Conservation (phyloP, 2,888 invertebrate genomes). For the Rugalucina vietnamica region DNA sequence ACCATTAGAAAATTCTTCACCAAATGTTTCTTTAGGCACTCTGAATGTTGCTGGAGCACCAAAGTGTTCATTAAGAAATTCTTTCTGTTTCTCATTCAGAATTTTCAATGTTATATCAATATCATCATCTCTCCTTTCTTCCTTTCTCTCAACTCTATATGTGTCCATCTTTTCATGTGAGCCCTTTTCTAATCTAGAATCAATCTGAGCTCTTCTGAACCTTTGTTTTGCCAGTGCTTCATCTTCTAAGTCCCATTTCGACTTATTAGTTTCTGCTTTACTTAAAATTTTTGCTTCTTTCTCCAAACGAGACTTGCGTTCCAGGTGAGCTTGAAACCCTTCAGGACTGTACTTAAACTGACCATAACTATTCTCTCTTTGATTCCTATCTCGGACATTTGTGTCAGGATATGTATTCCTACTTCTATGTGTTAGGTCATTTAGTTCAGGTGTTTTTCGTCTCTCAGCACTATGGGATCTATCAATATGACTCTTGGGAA, state of each 20-base stretch:
- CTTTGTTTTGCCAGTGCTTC: constrained; percentile 17
- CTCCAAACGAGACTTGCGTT: constrained; percentile 35
- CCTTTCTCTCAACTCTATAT: constrained; percentile 25
- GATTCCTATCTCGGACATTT: not conserved
- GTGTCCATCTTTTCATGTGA: constrained; percentile 26
- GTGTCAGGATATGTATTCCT: not conserved
- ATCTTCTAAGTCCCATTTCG: not conserved
- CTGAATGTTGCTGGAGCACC: not conserved
- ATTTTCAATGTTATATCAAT: not conserved
- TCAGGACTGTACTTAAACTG: constrained; percentile 44
- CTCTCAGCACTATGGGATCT: not conserved
- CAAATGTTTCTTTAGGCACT: not conserved
- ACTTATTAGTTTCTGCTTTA: constrained; percentile 16
- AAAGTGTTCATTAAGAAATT: not conserved
- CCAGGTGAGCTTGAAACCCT: constrained; percentile 52
- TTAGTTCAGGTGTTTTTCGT: not conserved
- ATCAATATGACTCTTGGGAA: not conserved
- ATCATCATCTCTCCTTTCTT: not conserved
- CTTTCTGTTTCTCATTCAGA: not conserved
- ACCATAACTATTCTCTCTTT: constrained; percentile 7
- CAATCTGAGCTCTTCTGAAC: not conserved
- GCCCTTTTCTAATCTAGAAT: not conserved
- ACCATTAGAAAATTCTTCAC: not conserved
- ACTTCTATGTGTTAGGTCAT: not conserved
- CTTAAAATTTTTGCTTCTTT: constrained; percentile 41